Conservation (phyloP, 1,140 invertebrate species). For the Amphibalanus amphitrite region DNA sequence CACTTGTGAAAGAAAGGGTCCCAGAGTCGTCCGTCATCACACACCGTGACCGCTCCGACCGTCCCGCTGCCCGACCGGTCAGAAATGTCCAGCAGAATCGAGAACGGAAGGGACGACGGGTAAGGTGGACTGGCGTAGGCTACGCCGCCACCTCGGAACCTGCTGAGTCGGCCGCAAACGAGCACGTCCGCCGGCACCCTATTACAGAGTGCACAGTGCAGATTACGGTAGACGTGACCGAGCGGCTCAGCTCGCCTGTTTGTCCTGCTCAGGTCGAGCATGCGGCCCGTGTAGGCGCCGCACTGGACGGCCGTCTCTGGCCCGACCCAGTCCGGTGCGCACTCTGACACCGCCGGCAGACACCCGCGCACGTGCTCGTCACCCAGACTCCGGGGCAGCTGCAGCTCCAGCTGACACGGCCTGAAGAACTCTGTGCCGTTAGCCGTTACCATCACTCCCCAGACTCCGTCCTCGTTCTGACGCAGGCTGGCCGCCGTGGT, state of each 20-base stretch:
- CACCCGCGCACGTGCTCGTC: slow-evolving; percentile 21
- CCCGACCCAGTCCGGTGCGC: slow-evolving; percentile 24
- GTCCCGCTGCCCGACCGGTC: slow-evolving; percentile 20
- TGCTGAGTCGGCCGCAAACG: slow-evolving; percentile 21
- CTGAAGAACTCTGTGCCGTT: slow-evolving; percentile 17
- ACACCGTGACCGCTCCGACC: slow-evolving; percentile 25
- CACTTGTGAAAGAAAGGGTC: slow-evolving; percentile 36
- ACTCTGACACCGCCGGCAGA: slow-evolving; percentile 20
- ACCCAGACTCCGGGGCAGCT: slow-evolving; percentile 22
- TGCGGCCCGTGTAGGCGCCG: slow-evolving; percentile 28
- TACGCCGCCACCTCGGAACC: too few species aligned
- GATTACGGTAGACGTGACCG: slow-evolving; percentile 29
- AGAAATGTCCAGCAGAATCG: slow-evolving; percentile 33
- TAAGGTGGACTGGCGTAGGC: too few species aligned
- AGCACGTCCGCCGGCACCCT: slow-evolving; percentile 24
- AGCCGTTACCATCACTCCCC: slow-evolving; percentile 21
- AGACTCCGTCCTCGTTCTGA: slow-evolving; percentile 15
- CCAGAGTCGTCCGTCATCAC: slow-evolving; percentile 25
- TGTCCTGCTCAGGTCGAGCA: slow-evolving; percentile 19
- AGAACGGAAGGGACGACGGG: too few species aligned
- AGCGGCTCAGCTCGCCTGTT: background rate
- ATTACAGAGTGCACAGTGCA: slow-evolving; percentile 39
- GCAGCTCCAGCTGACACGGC: slow-evolving; percentile 14
- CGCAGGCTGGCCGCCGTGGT: slow-evolving; percentile 12
- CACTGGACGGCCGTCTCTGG: slow-evolving; percentile 20